phyloP scores from a whole-genome alignment of 2,888 invertebrate species.

The Dryococelus australis region DNA sequence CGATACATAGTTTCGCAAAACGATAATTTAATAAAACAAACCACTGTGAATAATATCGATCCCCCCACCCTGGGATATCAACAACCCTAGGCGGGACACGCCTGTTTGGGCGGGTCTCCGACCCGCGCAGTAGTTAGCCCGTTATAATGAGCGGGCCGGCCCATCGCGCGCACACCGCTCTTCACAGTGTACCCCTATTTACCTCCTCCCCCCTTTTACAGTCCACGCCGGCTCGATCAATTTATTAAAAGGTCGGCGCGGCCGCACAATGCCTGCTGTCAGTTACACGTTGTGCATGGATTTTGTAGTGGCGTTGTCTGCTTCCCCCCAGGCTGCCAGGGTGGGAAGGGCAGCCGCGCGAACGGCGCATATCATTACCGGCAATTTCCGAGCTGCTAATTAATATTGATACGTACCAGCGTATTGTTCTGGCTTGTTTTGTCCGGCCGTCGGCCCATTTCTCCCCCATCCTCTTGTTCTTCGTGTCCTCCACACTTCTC shows the following conservation, averaged over 20 bases:
- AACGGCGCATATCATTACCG: constrained; percentile 9
- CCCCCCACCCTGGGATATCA: too few species aligned
- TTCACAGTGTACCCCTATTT: too few species aligned
- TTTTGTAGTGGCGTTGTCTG: neutral
- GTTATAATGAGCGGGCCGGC: neutral
- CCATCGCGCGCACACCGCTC: neutral
- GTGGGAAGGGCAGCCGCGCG: neutral
- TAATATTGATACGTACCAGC: constrained; percentile 10
- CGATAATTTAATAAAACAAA: too few species aligned
- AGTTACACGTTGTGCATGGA: neutral
- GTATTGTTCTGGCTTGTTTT: neutral
- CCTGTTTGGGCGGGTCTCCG: too few species aligned
- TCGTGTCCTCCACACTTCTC: neutral
- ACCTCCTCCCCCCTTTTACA: too few species aligned
- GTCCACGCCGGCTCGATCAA: neutral
- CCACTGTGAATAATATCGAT: too few species aligned
- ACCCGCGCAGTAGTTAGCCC: neutral
- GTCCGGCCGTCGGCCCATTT: neutral
- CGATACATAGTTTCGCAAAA: too few species aligned
- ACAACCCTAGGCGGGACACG: too few species aligned
- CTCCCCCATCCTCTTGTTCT: neutral
- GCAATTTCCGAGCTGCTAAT: neutral
- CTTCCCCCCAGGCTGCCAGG: neutral
- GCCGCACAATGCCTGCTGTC: neutral
- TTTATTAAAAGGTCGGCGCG: neutral